These are phyloP conservation scores for Ranitomeya variabilis DNA, from an alignment of 2,113 vertebrate genomes.

Conservation along the genomic window DNA sequence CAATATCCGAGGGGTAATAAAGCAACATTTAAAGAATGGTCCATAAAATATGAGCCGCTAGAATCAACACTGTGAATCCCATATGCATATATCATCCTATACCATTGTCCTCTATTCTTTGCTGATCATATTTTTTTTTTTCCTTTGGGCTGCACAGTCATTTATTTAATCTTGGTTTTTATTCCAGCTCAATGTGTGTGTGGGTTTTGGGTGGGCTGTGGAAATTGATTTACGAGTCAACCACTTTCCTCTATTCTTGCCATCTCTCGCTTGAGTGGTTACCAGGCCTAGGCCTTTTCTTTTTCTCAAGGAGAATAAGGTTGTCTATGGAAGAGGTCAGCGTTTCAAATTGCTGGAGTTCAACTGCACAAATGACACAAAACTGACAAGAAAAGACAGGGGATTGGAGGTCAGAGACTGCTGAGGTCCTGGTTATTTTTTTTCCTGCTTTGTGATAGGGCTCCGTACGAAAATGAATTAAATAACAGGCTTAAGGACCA, in stretches of 20 bases:
- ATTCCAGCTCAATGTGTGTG: conserved; percentile 65
- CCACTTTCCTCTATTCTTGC: conserved; percentile 74
- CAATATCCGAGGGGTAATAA: neutral
- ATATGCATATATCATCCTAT: conserved; percentile 42
- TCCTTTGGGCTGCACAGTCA: conserved; percentile 34
- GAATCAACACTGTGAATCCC: conserved; percentile 23
- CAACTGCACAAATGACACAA: conserved; percentile 84
- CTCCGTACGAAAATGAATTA: conserved; percentile 85
- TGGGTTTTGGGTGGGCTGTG: conserved; percentile 83
- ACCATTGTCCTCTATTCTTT: conserved; percentile 52
- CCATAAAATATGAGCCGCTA: conserved; percentile 34
- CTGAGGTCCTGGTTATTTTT: conserved; percentile 71
- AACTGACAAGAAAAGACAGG: conserved; percentile 84
- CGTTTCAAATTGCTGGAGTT: conserved; percentile 83
- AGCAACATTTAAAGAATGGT: conserved; percentile 3
- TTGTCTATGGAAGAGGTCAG: conserved; percentile 82
- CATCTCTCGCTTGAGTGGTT: conserved; percentile 82
- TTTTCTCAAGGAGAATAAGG: conserved; percentile 81
- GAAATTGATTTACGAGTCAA: conserved; percentile 85
- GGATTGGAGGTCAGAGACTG: conserved; percentile 80
- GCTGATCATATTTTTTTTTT: conserved; percentile 56
- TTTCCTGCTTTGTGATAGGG: conserved; percentile 76
- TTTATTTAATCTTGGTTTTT: conserved; percentile 52
- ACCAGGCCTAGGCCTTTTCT: conserved; percentile 76
- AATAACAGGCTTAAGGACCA: conserved; percentile 86